A percentile compares a stretch with the other conserved stretches of the same genome.
Conservation (phyloP, 2,797 vertebrate genomes). For the Mormyrops attenuatus region DNA sequence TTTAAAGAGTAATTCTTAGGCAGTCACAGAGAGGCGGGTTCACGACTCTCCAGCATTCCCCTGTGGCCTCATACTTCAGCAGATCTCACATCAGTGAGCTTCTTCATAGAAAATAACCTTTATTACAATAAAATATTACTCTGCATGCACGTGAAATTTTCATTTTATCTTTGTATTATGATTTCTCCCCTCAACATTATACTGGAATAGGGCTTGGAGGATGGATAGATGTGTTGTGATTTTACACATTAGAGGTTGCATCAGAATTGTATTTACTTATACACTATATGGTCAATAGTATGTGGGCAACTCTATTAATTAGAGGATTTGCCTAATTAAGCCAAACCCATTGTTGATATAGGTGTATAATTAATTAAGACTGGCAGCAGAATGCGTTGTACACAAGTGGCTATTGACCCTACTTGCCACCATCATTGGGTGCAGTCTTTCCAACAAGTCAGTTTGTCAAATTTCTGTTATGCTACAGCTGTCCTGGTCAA, state of each 20-base stretch:
- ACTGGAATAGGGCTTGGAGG: neutral
- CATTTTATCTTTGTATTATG: neutral
- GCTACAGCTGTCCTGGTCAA: neutral
- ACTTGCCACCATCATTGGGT: neutral
- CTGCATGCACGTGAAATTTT: neutral
- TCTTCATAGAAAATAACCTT: neutral
- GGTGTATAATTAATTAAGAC: neutral
- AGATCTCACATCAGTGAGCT: neutral
- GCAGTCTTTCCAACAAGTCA: neutral
- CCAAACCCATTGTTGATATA: neutral
- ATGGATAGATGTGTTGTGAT: neutral
- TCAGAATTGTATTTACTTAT: neutral
- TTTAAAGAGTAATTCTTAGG: neutral
- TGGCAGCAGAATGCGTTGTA: neutral
- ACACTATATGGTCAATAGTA: neutral
- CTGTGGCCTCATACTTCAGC: neutral
- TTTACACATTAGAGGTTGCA: neutral
- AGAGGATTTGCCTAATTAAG: neutral
- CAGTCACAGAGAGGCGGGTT: neutral
- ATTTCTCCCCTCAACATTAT: neutral
- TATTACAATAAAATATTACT: constrained; percentile 5
- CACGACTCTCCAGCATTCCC: neutral
- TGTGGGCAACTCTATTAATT: neutral
- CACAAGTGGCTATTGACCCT: neutral
- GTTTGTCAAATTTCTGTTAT: neutral